phyloP scores from a whole-genome alignment of 2,113 vertebrate genomes.

The Nibea coibor region DNA sequence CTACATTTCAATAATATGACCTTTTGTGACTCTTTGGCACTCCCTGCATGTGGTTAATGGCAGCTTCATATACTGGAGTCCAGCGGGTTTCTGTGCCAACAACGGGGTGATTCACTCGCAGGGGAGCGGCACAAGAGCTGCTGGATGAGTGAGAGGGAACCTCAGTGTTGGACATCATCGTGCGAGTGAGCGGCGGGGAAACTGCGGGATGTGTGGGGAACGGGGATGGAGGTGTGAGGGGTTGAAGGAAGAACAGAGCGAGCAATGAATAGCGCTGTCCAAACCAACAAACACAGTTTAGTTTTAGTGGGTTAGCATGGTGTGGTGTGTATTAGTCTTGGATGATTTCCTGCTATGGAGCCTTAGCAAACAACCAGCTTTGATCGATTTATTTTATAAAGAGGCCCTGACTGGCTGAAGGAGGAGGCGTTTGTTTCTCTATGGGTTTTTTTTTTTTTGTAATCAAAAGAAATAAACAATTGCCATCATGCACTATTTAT shows the following conservation, averaged over 20 bases:
- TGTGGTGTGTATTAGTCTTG: slow-evolving; percentile 21
- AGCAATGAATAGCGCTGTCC: slow-evolving; percentile 1
- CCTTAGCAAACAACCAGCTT: slow-evolving; percentile 44
- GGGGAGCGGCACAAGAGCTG: slow-evolving; percentile 12
- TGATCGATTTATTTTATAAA: slow-evolving; percentile 42
- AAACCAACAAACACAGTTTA: slow-evolving; percentile 45
- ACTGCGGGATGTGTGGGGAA: background rate
- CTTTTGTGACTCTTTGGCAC: slow-evolving; percentile 20
- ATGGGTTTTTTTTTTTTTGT: background rate
- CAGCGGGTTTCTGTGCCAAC: background rate
- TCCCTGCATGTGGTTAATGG: slow-evolving; percentile 1
- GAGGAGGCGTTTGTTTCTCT: background rate
- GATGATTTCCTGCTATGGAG: slow-evolving; percentile 28
- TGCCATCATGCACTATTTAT: background rate
- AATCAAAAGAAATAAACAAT: slow-evolving; percentile 4
- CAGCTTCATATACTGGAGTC: background rate
- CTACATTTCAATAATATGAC: slow-evolving; percentile 42
- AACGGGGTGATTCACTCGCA: slow-evolving; percentile 2
- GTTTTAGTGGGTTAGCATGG: slow-evolving; percentile 7
- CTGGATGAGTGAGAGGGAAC: slow-evolving; percentile 31
- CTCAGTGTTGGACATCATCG: slow-evolving; percentile 31
- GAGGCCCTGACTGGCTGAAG: slow-evolving; percentile 19
- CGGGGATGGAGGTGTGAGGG: background rate
- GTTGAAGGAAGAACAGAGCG: background rate
- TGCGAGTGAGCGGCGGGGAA: background rate